Base-by-base conservation (phyloP, 2,888 invertebrate genomes). In the Caenorhabditis afra region DNA sequence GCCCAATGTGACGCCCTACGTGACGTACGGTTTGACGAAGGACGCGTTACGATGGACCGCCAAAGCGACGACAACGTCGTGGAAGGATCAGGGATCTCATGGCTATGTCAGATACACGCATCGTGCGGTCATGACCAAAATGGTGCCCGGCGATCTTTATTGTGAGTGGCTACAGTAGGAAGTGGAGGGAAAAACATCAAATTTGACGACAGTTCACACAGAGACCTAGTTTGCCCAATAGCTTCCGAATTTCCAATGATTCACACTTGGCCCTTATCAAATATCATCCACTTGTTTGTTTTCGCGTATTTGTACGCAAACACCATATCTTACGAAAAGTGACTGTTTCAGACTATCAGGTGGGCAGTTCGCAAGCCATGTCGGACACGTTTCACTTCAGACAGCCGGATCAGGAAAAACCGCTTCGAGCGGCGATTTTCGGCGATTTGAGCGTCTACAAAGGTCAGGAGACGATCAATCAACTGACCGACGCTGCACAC, bases 401-500 rank as follows among this genome's bases (percentile, higher is more conserved):
- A 1, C 79, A 81, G 23, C 79, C 86, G 5, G 86, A 87, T 10
- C 74, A 84, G 3, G 50, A 79, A n/a, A 75, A 82, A 45, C 77
- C 82, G 8, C 58, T 83, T 14, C 61, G 81, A 22, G 83, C 79
- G 47, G 96, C 95, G 29, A 93, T 97, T 85, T 97, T 94, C 90
- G 97, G 97, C 0, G 97, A 97, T 91, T 94, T 98, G 94, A 97
- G 97, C 37, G 95, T 94, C 90, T 94, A 93, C 85, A 97, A 97
- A 91, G 95, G 96, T 1, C 39, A 23, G 18, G 62, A 62, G 85
- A 95, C 96, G 0, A 92, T 97, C 66, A 93, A 94, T 0, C 93
- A 95, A 77, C 91, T 97, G 5, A 95, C 95, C 91, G 93, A 94
- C 86, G 97, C 97, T 89, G 93, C 94, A 0, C 94, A 95, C 88